These are phyloP conservation scores for Liasis olivaceus DNA, from an alignment of 2,797 vertebrate genomes.

Conservation along the genomic window DNA sequence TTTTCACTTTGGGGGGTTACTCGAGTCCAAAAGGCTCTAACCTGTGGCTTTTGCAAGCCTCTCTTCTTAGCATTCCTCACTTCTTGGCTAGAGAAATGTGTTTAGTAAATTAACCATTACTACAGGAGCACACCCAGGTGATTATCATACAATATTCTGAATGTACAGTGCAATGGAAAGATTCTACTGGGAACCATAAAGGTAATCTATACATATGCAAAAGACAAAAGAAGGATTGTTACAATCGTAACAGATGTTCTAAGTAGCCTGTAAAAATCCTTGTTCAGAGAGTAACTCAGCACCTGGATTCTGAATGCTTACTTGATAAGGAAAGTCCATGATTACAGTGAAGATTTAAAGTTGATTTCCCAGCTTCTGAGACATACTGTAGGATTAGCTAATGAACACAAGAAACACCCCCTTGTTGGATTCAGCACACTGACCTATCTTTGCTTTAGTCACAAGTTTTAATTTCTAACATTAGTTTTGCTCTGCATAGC, in stretches of 20 bases:
- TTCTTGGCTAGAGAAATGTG: not conserved
- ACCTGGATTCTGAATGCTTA: not conserved
- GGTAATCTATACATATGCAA: not conserved
- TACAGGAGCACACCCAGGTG: not conserved
- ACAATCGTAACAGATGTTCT: not conserved
- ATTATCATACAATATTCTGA: not conserved
- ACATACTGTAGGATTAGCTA: not conserved
- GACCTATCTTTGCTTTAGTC: conserved; percentile 11
- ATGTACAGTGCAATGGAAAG: not conserved
- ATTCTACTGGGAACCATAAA: not conserved
- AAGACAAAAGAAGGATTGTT: not conserved
- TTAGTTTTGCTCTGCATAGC: not conserved
- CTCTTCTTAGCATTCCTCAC: not conserved
- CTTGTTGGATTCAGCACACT: conserved; percentile 12
- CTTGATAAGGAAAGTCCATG: not conserved
- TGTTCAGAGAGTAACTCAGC: not conserved
- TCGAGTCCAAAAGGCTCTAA: too few relatives aligned
- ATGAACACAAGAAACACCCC: conserved; percentile 17
- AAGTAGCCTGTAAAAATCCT: not conserved
- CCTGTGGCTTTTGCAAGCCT: not conserved
- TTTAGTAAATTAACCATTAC: not conserved
- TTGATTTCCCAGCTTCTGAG: conserved; percentile 27
- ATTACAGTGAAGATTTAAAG: not conserved
- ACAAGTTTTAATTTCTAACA: conserved; percentile 6
- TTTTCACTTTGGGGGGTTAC: not conserved